A percentile compares a stretch with the other conserved stretches of the same genome.
Evolutionary conservation across 2,113 vertebrate genomes (phyloP).

Genomic region (Macaca nemestrina): DNA sequence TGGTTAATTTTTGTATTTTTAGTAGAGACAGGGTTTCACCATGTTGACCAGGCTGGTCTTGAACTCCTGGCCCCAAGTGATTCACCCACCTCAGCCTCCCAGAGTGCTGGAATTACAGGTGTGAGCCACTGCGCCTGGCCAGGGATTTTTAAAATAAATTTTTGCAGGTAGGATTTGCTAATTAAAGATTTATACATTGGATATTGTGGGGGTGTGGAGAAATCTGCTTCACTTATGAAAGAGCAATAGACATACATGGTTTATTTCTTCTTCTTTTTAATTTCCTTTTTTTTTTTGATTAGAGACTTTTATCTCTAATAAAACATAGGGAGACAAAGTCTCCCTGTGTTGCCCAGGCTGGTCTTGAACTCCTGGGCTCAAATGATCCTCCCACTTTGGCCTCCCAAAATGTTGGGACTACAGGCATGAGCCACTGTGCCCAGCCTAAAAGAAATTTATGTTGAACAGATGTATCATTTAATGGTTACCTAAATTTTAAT

Average conservation of each 20-base stretch:
- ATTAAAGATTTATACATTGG: constrained; percentile 6
- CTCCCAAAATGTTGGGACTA: too few species aligned
- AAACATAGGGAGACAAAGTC: too few species aligned
- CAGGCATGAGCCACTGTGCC: not conserved
- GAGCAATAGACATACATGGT: not conserved
- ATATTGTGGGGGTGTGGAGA: not conserved
- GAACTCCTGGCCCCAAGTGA: not conserved
- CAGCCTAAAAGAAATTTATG: not conserved
- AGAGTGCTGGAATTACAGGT: not conserved
- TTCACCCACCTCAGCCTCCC: not conserved
- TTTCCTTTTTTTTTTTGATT: not conserved
- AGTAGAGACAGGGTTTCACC: not conserved
- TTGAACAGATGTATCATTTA: constrained; percentile 12
- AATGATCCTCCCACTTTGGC: too few species aligned
- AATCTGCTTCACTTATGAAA: constrained; percentile 50
- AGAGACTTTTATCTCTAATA: too few species aligned
- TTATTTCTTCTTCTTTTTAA: not conserved
- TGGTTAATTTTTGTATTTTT: not conserved
- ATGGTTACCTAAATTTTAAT: constrained; percentile 9
- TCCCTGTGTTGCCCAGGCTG: too few species aligned
- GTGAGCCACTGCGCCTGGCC: not conserved
- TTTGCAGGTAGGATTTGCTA: not conserved
- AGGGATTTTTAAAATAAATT: not conserved
- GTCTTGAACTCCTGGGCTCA: too few species aligned
- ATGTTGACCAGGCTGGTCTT: not conserved